A percentile compares a stretch with the other conserved stretches of the same genome.
phyloP scores from a whole-genome alignment of 2,797 vertebrate genomes.

The Rachycentron canadum region DNA sequence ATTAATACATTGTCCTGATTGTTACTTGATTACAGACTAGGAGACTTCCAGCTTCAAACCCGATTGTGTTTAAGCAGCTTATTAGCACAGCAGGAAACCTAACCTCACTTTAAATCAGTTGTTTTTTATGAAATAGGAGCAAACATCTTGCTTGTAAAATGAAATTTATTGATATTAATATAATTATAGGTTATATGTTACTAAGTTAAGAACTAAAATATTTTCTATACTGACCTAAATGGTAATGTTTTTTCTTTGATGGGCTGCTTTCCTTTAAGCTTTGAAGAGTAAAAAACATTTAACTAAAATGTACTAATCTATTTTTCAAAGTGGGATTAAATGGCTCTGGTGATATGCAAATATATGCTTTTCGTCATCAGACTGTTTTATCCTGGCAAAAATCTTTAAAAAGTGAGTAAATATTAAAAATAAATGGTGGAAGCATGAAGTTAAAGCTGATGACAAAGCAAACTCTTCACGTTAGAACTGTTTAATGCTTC shows the following conservation, averaged over 20 bases:
- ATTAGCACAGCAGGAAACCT: conserved; percentile 8
- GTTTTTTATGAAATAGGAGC: not conserved
- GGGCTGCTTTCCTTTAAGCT: not conserved
- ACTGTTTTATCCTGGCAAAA: not conserved
- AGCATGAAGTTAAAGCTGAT: conserved; percentile 4
- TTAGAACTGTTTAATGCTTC: not conserved
- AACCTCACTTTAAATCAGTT: not conserved
- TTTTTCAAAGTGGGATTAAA: not conserved
- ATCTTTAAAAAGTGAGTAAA: not conserved
- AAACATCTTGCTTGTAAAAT: conserved; percentile 3
- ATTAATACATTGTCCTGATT: conserved; percentile 68
- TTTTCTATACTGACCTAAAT: not conserved
- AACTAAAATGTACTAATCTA: not conserved
- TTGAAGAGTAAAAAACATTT: not conserved
- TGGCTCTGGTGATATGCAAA: not conserved
- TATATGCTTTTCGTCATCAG: not conserved
- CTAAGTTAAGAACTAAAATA: not conserved
- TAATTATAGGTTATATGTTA: not conserved
- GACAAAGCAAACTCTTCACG: not conserved
- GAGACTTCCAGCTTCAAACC: conserved; percentile 39
- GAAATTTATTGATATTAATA: not conserved
- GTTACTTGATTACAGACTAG: conserved; percentile 68
- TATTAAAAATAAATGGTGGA: not conserved
- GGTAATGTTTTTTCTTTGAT: not conserved
- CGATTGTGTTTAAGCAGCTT: conserved; percentile 39